Conservation (phyloP, 2,113 vertebrate species). For the Cyprinodon tularosa region DNA sequence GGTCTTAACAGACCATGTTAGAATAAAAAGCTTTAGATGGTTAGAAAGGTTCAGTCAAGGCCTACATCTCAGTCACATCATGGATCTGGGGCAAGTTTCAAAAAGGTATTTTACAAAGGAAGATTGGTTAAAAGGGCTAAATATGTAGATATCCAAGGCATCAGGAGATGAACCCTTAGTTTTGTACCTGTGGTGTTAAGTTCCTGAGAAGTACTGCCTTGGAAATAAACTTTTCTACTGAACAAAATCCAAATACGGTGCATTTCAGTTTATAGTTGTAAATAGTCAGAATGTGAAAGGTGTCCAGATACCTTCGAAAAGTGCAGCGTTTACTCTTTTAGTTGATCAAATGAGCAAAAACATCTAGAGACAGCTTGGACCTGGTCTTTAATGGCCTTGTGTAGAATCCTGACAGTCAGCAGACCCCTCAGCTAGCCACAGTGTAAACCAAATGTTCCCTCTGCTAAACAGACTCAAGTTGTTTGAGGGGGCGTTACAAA, state of each 20-base stretch:
- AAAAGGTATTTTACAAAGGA: no score
- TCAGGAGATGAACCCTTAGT: no score
- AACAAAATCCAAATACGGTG: background rate
- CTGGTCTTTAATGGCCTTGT: conserved; percentile 26
- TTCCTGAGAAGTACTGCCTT: background rate
- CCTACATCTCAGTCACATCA: no score
- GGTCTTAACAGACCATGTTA: no score
- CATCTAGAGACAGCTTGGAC: conserved; percentile 19
- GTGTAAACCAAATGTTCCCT: conserved; percentile 74
- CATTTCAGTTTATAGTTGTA: background rate
- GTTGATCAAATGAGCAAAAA: conserved; percentile 37
- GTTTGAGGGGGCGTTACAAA: conserved; percentile 60
- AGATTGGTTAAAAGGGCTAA: no score
- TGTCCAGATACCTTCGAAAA: background rate
- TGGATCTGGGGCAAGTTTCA: no score
- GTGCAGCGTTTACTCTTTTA: background rate
- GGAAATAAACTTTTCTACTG: background rate
- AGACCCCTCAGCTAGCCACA: conserved; percentile 34
- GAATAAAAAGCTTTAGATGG: no score
- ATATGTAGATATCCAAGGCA: no score
- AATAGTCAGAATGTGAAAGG: background rate
- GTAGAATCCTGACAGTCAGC: conserved; percentile 65
- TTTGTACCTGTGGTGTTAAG: background rate
- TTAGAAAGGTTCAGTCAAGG: no score
- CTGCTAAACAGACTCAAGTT: conserved; percentile 67